These are phyloP conservation scores for Ornithoptera priamus DNA, from an alignment of 2,888 invertebrate species.

Conservation along the genomic window DNA sequence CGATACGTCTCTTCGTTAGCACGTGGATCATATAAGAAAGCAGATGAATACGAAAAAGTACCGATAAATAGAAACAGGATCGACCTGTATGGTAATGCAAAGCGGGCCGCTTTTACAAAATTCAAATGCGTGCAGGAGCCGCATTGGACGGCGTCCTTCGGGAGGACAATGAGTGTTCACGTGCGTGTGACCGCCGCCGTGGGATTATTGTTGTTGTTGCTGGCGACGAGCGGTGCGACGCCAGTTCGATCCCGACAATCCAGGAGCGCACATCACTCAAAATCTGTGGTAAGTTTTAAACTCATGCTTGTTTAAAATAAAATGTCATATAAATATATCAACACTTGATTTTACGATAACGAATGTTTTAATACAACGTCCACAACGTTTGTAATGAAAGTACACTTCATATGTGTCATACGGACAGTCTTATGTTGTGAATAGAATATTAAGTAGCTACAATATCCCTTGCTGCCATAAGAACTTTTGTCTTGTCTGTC, in stretches of 20 bases:
- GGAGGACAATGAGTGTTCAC: slow-evolving; percentile 65
- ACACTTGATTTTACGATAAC: no score
- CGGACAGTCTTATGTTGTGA: slow-evolving; percentile 41
- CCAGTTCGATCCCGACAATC: slow-evolving; percentile 51
- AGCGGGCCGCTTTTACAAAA: slow-evolving; percentile 66
- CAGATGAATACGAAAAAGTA: slow-evolving; percentile 63
- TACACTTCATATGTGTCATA: slow-evolving; percentile 14
- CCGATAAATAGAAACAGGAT: slow-evolving; percentile 64
- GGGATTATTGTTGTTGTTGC: slow-evolving; percentile 57
- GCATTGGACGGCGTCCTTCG: slow-evolving; percentile 53
- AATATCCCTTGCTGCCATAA: slow-evolving; percentile 60
- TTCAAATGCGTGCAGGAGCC: slow-evolving; percentile 63
- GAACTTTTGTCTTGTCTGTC: slow-evolving; percentile 56
- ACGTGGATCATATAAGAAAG: slow-evolving; percentile 58
- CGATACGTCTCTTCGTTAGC: slow-evolving; percentile 47
- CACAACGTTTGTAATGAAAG: slow-evolving; percentile 19
- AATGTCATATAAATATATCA: no score
- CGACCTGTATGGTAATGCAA: slow-evolving; percentile 60
- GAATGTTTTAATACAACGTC: not conserved
- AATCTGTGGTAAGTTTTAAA: slow-evolving; percentile 58
- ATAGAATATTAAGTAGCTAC: slow-evolving; percentile 65
- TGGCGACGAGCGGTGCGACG: slow-evolving; percentile 60
- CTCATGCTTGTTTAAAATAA: not conserved
- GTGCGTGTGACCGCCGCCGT: slow-evolving; percentile 54
- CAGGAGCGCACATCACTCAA: slow-evolving; percentile 55